phyloP scores from a whole-genome alignment of 2,888 invertebrate genomes.

The Cephus pygmeus region DNA sequence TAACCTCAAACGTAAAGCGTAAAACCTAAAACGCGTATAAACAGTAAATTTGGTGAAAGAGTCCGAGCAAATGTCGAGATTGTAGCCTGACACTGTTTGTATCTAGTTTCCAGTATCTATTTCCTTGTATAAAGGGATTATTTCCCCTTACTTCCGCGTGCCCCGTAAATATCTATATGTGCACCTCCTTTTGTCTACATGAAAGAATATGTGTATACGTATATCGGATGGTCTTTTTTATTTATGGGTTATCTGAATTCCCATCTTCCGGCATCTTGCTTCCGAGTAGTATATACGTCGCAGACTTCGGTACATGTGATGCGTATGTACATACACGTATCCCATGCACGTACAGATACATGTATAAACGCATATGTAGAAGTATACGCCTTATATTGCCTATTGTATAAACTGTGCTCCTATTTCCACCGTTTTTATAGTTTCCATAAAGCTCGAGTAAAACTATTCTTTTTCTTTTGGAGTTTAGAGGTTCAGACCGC shows the following conservation, averaged over 20 bases:
- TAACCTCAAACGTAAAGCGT: no score
- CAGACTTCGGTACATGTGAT: not conserved
- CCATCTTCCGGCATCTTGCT: conserved; percentile 25
- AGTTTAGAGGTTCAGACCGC: not conserved
- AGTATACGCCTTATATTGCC: conserved; percentile 8
- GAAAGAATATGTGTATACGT: conserved; percentile 16
- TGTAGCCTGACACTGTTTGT: not conserved
- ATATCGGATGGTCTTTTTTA: conserved; percentile 44
- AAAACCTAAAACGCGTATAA: not conserved
- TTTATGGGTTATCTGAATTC: conserved; percentile 44
- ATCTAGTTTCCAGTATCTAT: not conserved
- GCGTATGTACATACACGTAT: not conserved
- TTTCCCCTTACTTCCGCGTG: not conserved
- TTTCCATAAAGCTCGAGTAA: conserved; percentile 10
- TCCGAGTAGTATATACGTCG: conserved; percentile 12
- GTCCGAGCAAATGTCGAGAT: not conserved
- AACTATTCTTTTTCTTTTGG: not conserved
- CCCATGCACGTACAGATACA: not conserved
- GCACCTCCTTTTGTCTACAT: not conserved
- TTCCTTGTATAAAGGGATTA: not conserved
- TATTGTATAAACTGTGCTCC: conserved; percentile 16
- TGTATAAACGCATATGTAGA: not conserved
- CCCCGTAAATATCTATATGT: not conserved
- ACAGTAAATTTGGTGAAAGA: not conserved
- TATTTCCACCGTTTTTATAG: conserved; percentile 15